These are phyloP conservation scores for Grapholita molesta DNA, from an alignment of 1,140 invertebrate species.

Conservation along the genomic window DNA sequence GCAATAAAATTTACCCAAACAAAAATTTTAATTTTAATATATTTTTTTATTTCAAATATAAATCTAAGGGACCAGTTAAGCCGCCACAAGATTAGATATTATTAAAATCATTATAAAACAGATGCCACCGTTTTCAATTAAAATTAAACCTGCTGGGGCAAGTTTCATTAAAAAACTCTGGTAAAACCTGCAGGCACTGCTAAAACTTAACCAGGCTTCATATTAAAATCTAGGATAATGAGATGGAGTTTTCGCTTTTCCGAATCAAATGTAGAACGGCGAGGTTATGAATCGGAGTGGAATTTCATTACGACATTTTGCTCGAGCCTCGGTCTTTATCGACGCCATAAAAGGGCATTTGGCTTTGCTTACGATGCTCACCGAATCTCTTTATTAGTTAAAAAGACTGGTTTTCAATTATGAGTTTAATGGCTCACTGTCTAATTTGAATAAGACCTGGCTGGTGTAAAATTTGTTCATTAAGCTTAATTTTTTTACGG, in stretches of 20 bases:
- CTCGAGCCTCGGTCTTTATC: conserved; percentile 24
- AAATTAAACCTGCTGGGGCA: not conserved
- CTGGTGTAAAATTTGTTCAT: not conserved
- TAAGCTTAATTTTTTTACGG: not conserved
- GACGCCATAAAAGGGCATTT: conserved; percentile 24
- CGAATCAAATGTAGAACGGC: conserved; percentile 22
- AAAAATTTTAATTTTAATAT: too few species aligned
- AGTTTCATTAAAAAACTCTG: not conserved
- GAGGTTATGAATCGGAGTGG: conserved; percentile 35
- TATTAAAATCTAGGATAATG: conserved; percentile 12
- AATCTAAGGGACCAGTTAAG: too few species aligned
- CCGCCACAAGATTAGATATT: not conserved
- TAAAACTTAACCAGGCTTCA: not conserved
- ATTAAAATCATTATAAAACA: not conserved
- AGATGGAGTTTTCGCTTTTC: conserved; percentile 15
- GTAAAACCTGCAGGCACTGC: not conserved
- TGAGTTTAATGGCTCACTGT: not conserved
- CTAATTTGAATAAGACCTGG: not conserved
- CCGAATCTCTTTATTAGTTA: not conserved
- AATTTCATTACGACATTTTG: conserved; percentile 48
- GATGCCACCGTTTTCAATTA: not conserved
- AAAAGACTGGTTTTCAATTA: not conserved
- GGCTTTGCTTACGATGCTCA: not conserved
- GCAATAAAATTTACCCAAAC: too few species aligned
- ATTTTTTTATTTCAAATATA: not conserved